Percentiles rank a stretch among this genome's conserved stretches.
phyloP scores from a whole-genome alignment of 2,113 vertebrate species.

The Catharus fuscescens region DNA sequence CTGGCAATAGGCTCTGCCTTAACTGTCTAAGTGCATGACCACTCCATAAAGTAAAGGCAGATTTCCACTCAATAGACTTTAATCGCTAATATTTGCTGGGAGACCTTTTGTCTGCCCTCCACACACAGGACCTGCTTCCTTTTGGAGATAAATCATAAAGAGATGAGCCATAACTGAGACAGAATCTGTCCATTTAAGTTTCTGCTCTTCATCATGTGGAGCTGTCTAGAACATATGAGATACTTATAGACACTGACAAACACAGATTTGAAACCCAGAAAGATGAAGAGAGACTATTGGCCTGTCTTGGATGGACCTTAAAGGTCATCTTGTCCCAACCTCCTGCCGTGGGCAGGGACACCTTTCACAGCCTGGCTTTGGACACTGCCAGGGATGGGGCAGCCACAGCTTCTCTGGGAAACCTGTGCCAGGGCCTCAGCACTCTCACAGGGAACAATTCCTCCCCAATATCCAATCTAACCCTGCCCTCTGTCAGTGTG shows the following conservation, averaged over 20 bases:
- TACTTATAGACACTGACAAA: neutral
- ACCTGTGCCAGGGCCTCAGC: fast-evolving
- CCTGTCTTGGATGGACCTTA: neutral
- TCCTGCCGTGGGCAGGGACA: neutral
- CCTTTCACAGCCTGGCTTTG: neutral
- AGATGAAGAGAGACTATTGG: neutral
- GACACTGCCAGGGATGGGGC: neutral
- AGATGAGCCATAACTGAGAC: neutral
- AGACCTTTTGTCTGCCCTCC: constrained; percentile 35
- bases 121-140: neutral
- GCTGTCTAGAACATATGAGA: neutral
- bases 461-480: fast-evolving
- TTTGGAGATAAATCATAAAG: neutral
- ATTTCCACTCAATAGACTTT: constrained; percentile 16
- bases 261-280: neutral
- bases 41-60: neutral
- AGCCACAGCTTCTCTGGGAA: neutral
- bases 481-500: no score
- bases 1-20: neutral
- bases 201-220: neutral
- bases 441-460: neutral
- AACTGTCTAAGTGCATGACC: neutral
- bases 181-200: constrained; percentile 3
- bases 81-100: constrained; percentile 10
- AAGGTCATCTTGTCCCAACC: fast-evolving